Evolutionary conservation across 2,113 vertebrate species (phyloP), one percentile per base, ranked within the genome.

Genomic region (Actenoides hombroni): DNA sequence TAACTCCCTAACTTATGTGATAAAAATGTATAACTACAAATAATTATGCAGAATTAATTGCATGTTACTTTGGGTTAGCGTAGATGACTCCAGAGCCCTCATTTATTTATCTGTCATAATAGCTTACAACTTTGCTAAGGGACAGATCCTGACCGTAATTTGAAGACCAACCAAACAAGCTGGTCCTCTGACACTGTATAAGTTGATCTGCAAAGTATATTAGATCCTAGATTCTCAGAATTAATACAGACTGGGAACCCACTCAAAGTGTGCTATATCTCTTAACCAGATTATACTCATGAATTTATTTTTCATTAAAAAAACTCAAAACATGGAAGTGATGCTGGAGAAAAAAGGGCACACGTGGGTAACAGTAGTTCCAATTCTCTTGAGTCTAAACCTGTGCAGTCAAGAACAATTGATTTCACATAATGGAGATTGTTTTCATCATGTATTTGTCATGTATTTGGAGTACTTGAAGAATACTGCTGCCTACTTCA

Each of bases 11-110:
- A 70, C 13, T 60, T 86, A 83, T 65, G 33, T 71, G 65, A 88
- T 93, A 94, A 92, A 92, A 92, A 84, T 51, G 14, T 77, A 54
- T 57, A 91, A 81, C 57, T 87, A 31, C 86, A 95, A 91, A 92
- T 57, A 79, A 40, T 81, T 5, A 5, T 49, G 25, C 10, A 86
- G 56, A 96, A 94, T 81, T 88, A 92, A 57, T 80, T n/a, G 57
- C 28, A 21, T 35, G 7, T 57, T 91, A 69, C 42, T 88, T 57
- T 46, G 20, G 37, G 18, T 92, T 75, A 83, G 37, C 91, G 24
- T 9, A 57, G 21, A 64, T 23, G 20, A 75, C 10, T 71, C 90
- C 73, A 65, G 25, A 75, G 28, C 28, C 5, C 42, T 81, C 54
- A 59, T 42, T 80, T 91, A 61, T 73, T 61, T 54, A 61, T 44